Conservation (phyloP, 1,140 invertebrate species). For the Coptotermes formosanus region DNA sequence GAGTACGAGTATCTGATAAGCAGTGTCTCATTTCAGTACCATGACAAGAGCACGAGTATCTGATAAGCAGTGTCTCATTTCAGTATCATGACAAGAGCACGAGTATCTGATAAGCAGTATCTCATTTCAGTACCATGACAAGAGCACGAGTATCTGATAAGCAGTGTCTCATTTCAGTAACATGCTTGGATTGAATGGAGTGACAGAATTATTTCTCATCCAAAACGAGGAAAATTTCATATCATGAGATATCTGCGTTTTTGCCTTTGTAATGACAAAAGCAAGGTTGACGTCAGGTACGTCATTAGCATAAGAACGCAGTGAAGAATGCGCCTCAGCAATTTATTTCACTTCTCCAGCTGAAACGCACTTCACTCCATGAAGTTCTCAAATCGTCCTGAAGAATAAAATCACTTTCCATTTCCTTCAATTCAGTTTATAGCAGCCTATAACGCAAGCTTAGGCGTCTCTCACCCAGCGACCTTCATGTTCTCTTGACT, state of each 20-base stretch:
- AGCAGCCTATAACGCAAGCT: background rate
- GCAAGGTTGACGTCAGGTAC: background rate
- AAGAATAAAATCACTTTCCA: slow-evolving; percentile 13
- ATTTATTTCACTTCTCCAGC: background rate
- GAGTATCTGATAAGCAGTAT: too few relatives aligned
- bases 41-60: too few relatives aligned
- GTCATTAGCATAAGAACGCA: background rate
- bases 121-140: too few relatives aligned
- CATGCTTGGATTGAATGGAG: background rate
- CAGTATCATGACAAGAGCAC: too few relatives aligned
- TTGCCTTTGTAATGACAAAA: background rate
- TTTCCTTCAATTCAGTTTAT: slow-evolving; percentile 17
- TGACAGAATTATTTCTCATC: background rate
- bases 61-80: too few relatives aligned
- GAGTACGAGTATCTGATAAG: too few relatives aligned
- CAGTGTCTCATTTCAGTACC: too few relatives aligned
- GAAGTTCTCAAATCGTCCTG: background rate
- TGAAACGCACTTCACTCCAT: background rate
- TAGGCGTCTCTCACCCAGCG: background rate
- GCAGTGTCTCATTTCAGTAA: too few relatives aligned
- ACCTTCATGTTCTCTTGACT: background rate
- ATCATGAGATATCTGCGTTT: background rate
- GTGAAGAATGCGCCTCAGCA: background rate
- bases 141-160: too few relatives aligned
- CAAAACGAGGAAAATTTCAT: background rate